Evolutionary conservation across 2,113 vertebrate species (phyloP), one percentile per base, ranked within the genome.

Genomic region (Perca schrenkii): DNA sequence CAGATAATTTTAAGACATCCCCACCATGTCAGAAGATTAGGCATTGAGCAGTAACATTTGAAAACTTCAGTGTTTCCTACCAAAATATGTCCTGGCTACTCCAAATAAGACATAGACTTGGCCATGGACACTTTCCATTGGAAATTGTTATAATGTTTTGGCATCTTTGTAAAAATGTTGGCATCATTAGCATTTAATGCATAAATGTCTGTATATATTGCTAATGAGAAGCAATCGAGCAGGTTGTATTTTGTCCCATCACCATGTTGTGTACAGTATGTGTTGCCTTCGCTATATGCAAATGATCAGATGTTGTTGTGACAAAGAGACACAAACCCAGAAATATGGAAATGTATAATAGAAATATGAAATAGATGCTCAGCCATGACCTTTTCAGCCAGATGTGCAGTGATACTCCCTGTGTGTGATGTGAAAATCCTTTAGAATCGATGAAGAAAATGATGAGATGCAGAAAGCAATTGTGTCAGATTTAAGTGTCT

Each of bases 401-500:
- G 21, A 49, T 82, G 46, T 70, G 52, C 56, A 61, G 28, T 3
- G 16, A 60, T 28, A 50, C 53, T 49, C 64, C 66, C 46, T 40
- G 31, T 54, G 36, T 75, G 68, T n/a, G 25, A 73, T 43, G 47
- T 62, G 52, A 34, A 75, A 58, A 50, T 40, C 10, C 36, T 49
- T 46, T 16, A 49, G 19, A 70, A 66, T 56, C 77, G 69, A 8
- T 40, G 40, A 58, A 54, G 34, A 69, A 74, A 75, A 83, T 58
- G 66, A 78, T 75, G 83, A 81, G 70, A 85, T 73, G 79, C 67
- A 80, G 85, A 78, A 49, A 89, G 67, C 53, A 77, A 69, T 58
- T 77, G 47, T 76, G 80, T 82, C 66, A 74, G 25, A 79, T 65
- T 68, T 49, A 74, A 80, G 76, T 68, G 71, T 67, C 84, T 86